A percentile compares a stretch with the other conserved stretches of the same genome.
Evolutionary conservation across 2,113 vertebrate species (phyloP).

Genomic region (Malurus cyaneus): DNA sequence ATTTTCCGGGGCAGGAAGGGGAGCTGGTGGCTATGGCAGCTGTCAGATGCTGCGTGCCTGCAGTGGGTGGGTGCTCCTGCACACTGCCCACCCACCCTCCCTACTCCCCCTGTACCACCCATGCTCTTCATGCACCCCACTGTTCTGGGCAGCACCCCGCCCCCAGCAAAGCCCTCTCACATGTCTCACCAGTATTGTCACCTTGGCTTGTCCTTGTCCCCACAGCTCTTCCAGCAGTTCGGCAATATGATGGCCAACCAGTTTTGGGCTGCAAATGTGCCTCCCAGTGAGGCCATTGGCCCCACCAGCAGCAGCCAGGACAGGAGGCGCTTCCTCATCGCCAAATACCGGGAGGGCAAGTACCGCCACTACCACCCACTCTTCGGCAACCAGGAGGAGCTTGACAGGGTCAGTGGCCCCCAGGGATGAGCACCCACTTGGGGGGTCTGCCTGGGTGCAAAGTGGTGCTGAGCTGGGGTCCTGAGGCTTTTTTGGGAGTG

Average conservation of each 20-base stretch:
- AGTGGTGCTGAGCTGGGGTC: not conserved
- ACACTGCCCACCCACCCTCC: not conserved
- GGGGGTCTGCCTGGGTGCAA: not conserved
- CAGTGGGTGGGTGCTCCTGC: not conserved
- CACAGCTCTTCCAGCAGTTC: slow-evolving; percentile 84
- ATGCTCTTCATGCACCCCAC: not conserved
- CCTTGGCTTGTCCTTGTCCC: not conserved
- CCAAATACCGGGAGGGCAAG: slow-evolving; percentile 94
- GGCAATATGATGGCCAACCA: slow-evolving; percentile 84
- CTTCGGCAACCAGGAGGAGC: slow-evolving; percentile 90
- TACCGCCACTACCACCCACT: slow-evolving; percentile 91
- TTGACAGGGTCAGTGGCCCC: slow-evolving; percentile 81
- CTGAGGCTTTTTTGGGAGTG: not conserved
- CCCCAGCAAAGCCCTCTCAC: not conserved
- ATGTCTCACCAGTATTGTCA: not conserved
- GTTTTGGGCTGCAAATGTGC: slow-evolving; percentile 95
- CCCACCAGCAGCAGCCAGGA: slow-evolving; percentile 77
- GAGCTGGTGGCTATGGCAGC: not conserved
- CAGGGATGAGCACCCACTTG: accelerated
- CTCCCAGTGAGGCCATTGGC: slow-evolving; percentile 87
- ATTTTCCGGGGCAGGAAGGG: not conserved
- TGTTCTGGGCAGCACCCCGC: not conserved
- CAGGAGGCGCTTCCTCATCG: slow-evolving; percentile 79
- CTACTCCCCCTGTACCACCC: not conserved
- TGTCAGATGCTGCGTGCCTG: not conserved